phyloP scores from a whole-genome alignment of 2,797 vertebrate species.

The Fistularia commersonii region DNA sequence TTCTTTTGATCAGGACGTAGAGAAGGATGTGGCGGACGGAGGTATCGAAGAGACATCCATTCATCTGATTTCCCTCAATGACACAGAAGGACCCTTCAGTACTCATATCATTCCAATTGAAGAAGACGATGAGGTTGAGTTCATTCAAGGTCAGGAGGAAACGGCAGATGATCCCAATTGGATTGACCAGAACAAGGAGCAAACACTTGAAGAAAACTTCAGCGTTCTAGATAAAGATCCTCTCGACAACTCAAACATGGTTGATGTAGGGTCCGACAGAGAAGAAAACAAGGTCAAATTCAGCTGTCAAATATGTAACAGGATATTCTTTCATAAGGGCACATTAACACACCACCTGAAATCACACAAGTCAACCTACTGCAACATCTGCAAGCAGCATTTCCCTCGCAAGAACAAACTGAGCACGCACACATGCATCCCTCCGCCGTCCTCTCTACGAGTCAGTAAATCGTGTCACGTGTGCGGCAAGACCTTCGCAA shows the following conservation, averaged over 20 bases:
- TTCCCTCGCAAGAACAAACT: slow-evolving; percentile 46
- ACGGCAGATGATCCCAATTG: not conserved
- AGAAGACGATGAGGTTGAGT: slow-evolving; percentile 43
- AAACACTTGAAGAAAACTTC: slow-evolving; percentile 20
- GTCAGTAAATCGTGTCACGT: slow-evolving; percentile 44
- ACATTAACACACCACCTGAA: slow-evolving; percentile 64
- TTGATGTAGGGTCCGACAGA: slow-evolving; percentile 7
- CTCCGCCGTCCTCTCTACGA: slow-evolving; percentile 8
- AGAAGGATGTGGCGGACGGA: slow-evolving; percentile 16
- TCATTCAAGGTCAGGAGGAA: slow-evolving; percentile 37
- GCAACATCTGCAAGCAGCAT: slow-evolving; percentile 57
- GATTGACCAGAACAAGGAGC: slow-evolving; percentile 11
- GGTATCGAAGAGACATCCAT: slow-evolving; percentile 23
- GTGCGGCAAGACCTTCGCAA: slow-evolving; percentile 67
- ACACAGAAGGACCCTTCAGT: slow-evolving; percentile 38
- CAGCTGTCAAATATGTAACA: slow-evolving; percentile 53
- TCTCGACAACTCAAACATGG: slow-evolving; percentile 20
- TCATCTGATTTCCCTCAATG: slow-evolving; percentile 27
- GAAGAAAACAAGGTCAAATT: slow-evolving; percentile 28
- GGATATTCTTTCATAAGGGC: slow-evolving; percentile 58
- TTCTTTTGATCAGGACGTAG: slow-evolving; percentile 21
- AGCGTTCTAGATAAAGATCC: slow-evolving; percentile 10
- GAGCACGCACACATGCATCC: slow-evolving; percentile 53
- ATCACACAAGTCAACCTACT: slow-evolving; percentile 59
- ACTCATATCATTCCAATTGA: slow-evolving; percentile 54